Evolutionary conservation across 2,113 vertebrate genomes (phyloP).

Genomic region (Heptranchias perlo): DNA sequence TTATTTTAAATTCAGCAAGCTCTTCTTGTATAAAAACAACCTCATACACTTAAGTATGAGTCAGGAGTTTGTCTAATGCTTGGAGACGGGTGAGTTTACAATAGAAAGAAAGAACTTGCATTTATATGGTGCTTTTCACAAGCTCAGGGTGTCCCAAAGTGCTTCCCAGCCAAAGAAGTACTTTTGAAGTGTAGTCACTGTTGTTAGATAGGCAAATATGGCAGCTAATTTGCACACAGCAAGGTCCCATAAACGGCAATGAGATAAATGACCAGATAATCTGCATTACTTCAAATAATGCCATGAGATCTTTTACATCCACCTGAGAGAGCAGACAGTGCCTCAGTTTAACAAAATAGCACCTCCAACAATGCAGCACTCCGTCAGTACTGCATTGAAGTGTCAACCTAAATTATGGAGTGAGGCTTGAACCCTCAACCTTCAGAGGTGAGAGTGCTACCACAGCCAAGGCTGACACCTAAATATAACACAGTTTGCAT

Average conservation of each 20-base stretch:
- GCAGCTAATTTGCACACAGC: background rate
- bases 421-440: background rate
- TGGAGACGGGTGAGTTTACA: background rate
- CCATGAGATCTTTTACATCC: background rate
- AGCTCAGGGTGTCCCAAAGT: no score
- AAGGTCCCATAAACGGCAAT: background rate
- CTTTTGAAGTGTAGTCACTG: background rate
- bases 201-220: background rate
- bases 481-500: background rate
- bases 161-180: background rate
- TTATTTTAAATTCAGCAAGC: background rate
- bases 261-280: background rate
- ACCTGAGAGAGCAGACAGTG: background rate
- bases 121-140: no score
- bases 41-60: background rate
- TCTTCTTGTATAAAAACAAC: background rate
- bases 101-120: background rate
- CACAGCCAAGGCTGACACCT: background rate
- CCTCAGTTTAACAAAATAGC: background rate
- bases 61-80: background rate
- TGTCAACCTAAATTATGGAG: background rate
- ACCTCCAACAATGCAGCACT: background rate
- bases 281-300: background rate
- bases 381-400: background rate
- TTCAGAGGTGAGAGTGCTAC: background rate